These are phyloP conservation scores for Leptinotarsa texana DNA, from an alignment of 1,140 invertebrate species.

Conservation along the genomic window DNA sequence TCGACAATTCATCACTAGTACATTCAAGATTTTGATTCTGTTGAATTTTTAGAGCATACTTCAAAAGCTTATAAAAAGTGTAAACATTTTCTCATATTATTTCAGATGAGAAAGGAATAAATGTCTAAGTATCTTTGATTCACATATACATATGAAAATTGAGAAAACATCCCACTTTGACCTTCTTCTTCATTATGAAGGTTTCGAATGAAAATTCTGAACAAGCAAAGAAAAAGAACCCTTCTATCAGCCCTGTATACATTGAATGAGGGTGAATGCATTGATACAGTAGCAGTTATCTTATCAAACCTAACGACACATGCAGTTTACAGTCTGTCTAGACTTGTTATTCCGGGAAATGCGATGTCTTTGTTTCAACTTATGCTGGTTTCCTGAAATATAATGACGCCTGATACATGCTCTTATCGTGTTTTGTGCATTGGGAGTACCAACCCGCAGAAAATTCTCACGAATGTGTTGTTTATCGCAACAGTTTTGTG, in stretches of 20 bases:
- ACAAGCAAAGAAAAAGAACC: too few relatives aligned
- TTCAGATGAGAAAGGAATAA: too few relatives aligned
- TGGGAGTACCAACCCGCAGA: neutral
- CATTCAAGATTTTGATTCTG: too few relatives aligned
- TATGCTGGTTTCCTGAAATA: constrained; percentile 6
- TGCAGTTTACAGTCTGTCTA: constrained; percentile 14
- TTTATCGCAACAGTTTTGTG: neutral
- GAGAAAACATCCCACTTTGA: too few relatives aligned
- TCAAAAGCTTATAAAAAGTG: too few relatives aligned
- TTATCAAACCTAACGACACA: constrained; percentile 14
- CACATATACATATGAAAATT: too few relatives aligned
- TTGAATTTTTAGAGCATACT: too few relatives aligned
- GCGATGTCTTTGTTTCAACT: constrained; percentile 9
- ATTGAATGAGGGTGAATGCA: neutral
- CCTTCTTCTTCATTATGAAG: too few relatives aligned
- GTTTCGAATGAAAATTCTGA: too few relatives aligned
- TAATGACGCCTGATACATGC: neutral
- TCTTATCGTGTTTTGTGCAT: neutral
- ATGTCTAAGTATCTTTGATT: too few relatives aligned
- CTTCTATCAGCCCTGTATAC: neutral
- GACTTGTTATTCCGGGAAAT: constrained; percentile 21
- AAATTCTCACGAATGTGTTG: neutral
- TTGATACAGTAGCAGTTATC: constrained; percentile 4
- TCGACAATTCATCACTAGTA: too few relatives aligned
- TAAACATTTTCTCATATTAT: too few relatives aligned